Evolutionary conservation across 2,113 vertebrate genomes (phyloP).

Genomic region (Rhegmatorhina hoffmannsi): DNA sequence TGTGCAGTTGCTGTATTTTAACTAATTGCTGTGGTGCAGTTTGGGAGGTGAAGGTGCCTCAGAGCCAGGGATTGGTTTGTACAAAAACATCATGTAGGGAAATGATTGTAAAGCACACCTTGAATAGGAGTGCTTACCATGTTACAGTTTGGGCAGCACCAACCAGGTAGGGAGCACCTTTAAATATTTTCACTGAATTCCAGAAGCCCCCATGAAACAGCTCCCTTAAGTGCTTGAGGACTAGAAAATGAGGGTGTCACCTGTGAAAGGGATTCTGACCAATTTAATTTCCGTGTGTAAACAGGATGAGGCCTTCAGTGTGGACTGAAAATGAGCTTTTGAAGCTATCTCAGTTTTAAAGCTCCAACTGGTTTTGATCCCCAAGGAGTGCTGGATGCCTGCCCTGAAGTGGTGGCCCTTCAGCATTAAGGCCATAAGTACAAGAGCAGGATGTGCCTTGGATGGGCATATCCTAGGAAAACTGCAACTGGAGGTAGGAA

Average conservation of each 20-base stretch:
- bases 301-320: background rate
- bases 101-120: background rate
- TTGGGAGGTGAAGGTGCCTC: background rate
- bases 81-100: background rate
- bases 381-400: background rate
- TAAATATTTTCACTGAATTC: background rate
- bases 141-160: background rate
- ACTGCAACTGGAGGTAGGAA: fast-evolving
- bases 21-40: fast-evolving
- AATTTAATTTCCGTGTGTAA: background rate
- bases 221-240: background rate
- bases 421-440: background rate
- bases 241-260: background rate
- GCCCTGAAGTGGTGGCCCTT: background rate
- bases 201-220: background rate
- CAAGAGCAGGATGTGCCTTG: background rate
- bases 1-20: background rate
- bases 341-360: background rate
- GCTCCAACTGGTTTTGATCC: background rate
- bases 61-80: too few relatives aligned
- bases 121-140: background rate
- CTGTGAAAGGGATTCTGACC: background rate
- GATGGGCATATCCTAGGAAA: background rate
- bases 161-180: background rate
- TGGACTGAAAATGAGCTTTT: background rate